Conservation (phyloP, 2,888 invertebrate species). For the Mamestra brassicae region DNA sequence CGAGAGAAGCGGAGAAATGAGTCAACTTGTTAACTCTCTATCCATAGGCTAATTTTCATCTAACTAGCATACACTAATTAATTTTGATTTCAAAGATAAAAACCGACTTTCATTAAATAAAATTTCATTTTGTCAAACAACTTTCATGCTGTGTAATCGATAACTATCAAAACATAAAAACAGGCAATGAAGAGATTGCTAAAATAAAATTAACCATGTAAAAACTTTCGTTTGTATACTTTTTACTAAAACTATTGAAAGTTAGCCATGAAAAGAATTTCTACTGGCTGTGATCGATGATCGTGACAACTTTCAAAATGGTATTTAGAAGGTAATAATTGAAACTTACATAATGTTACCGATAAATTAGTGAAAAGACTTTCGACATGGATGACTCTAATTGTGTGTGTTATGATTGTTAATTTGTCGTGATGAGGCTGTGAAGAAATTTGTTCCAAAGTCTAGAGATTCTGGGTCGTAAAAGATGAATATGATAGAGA, state of each 20-base stretch:
- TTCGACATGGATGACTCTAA: slow-evolving; percentile 24
- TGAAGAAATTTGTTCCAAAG: slow-evolving; percentile 33
- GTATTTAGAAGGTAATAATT: slow-evolving; percentile 70
- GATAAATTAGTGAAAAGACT: slow-evolving; percentile 27
- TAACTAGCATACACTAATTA: slow-evolving; percentile 27
- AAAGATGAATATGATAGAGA: slow-evolving; percentile 18
- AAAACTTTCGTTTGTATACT: slow-evolving; percentile 66
- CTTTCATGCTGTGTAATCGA: slow-evolving; percentile 57
- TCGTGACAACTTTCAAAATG: slow-evolving; percentile 77
- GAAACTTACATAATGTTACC: slow-evolving; percentile 55
- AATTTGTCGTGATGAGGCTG: slow-evolving; percentile 18
- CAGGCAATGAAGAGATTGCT: slow-evolving; percentile 46
- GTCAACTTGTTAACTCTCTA: slow-evolving; percentile 14
- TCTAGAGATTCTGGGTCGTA: background rate
- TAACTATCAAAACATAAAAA: slow-evolving; percentile 56
- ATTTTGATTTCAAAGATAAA: slow-evolving; percentile 24
- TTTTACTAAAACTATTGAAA: slow-evolving; percentile 71
- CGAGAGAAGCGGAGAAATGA: slow-evolving; percentile 6
- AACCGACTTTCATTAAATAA: slow-evolving; percentile 40
- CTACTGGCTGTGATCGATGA: slow-evolving; percentile 73
- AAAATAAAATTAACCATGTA: slow-evolving; percentile 65
- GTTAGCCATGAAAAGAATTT: slow-evolving; percentile 71
- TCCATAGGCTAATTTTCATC: slow-evolving; percentile 16
- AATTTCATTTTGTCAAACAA: slow-evolving; percentile 54
- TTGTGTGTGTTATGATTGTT: slow-evolving; percentile 4